Percentiles rank a stretch among this genome's conserved stretches.
These are phyloP conservation scores for Saturnia japonica DNA, from an alignment of 2,888 invertebrate genomes.

Conservation along the genomic window DNA sequence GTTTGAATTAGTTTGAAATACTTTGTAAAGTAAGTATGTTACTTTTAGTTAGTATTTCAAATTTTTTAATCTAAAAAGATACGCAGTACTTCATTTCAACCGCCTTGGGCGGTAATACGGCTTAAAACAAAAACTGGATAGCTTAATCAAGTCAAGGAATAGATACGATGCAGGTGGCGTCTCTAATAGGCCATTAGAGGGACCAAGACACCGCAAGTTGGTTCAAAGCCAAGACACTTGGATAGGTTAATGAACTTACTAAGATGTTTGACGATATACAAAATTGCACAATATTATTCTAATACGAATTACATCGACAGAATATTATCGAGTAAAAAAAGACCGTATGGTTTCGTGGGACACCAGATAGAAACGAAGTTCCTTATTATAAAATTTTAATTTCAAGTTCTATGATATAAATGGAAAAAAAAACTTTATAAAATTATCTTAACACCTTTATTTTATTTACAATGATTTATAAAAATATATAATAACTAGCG, in stretches of 20 bases:
- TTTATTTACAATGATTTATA: too few relatives aligned
- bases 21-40: too few relatives aligned
- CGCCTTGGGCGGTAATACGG: neutral
- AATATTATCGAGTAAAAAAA: neutral
- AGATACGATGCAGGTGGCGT: slow-evolving; percentile 19
- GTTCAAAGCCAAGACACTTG: slow-evolving; percentile 25
- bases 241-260: slow-evolving; percentile 23
- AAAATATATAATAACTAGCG: too few relatives aligned
- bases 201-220: slow-evolving; percentile 27
- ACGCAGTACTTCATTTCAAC: neutral
- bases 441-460: too few relatives aligned
- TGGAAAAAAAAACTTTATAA: too few relatives aligned
- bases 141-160: slow-evolving; percentile 9
- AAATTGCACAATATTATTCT: slow-evolving; percentile 8
- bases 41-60: too few relatives aligned
- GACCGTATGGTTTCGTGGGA: too few relatives aligned
- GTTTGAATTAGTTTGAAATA: too few relatives aligned
- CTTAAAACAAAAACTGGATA: slow-evolving; percentile 8
- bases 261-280: slow-evolving; percentile 21
- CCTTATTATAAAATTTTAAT: too few relatives aligned
- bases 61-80: neutral
- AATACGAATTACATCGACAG: neutral
- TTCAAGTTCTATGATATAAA: too few relatives aligned
- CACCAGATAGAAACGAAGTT: too few relatives aligned
- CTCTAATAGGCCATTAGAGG: slow-evolving; percentile 20